These are phyloP conservation scores for Sphaeramia orbicularis DNA, from an alignment of 2,797 vertebrate genomes.

Conservation along the genomic window DNA sequence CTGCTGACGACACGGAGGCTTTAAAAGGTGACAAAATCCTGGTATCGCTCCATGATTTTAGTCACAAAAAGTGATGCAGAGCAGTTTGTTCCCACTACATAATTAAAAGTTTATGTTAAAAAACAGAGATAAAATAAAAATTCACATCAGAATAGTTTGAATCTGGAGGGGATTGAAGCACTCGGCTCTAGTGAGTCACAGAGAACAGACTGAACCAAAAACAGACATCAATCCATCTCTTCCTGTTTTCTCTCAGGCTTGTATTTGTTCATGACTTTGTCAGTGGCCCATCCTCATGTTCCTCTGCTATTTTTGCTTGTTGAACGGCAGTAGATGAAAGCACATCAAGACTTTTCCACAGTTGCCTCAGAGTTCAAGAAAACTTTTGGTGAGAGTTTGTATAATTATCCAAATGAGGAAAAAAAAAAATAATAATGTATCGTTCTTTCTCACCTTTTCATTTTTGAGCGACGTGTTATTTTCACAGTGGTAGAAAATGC, in stretches of 20 bases:
- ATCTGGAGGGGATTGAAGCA: constrained; percentile 45
- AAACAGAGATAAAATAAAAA: constrained; percentile 41
- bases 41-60: no score
- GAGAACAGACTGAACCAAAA: constrained; percentile 50
- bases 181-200: constrained; percentile 56
- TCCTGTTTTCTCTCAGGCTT: constrained; percentile 57
- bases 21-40: no score
- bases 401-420: constrained; percentile 41
- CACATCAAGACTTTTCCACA: constrained; percentile 12
- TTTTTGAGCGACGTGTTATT: neutral
- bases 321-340: constrained; percentile 58
- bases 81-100: constrained; percentile 39
- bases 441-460: no score
- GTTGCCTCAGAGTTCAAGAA: constrained; percentile 29
- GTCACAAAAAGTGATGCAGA: neutral
- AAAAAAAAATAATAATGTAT: constrained; percentile 9
- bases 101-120: constrained; percentile 39
- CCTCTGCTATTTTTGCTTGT: constrained; percentile 70
- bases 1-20: no score
- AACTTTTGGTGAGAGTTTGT: constrained; percentile 31
- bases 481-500: no score
- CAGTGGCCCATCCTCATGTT: constrained; percentile 60
- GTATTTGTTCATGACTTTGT: constrained; percentile 62
- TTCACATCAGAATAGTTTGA: constrained; percentile 39
- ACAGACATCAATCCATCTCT: constrained; percentile 60